Evolutionary conservation across 1,140 invertebrate species (phyloP).

Genomic region (Metaphire vulgaris): DNA sequence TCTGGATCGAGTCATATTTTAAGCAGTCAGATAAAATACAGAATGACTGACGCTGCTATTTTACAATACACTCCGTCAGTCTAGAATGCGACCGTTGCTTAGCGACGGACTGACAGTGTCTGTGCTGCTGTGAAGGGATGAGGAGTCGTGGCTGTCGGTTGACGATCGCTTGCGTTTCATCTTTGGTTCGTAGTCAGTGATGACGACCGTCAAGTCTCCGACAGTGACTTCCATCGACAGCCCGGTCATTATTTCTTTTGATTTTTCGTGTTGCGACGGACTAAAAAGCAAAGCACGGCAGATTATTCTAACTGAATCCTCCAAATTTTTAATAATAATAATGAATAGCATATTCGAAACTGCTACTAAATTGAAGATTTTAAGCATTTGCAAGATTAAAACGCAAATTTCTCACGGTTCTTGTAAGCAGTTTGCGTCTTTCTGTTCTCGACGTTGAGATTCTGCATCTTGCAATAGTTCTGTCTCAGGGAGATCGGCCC

Average conservation of each 20-base stretch:
- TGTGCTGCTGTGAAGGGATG: not conserved
- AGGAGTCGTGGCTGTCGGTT: not conserved
- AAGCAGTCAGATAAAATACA: no score
- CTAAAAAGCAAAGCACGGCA: no score
- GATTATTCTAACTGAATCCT: no score
- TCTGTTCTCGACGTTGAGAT: not conserved
- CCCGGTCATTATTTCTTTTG: slow-evolving; percentile 48
- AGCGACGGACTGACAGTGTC: not conserved
- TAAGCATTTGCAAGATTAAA: no score
- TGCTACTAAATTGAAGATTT: no score
- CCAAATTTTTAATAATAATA: no score
- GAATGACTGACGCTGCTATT: no score
- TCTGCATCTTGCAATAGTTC: slow-evolving; percentile 14
- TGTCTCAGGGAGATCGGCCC: not conserved
- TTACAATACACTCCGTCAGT: no score
- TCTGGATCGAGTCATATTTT: no score
- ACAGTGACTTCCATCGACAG: slow-evolving; percentile 88
- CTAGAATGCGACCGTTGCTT: not conserved
- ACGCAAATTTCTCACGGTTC: not conserved
- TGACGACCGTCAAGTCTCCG: slow-evolving; percentile 89
- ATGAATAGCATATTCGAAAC: no score
- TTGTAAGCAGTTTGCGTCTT: not conserved
- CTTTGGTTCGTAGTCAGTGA: slow-evolving; percentile 92
- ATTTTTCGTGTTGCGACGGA: not conserved
- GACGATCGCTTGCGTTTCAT: not conserved